phyloP scores from a whole-genome alignment of 2,888 invertebrate species.

The Stenchaetothrips biformis region DNA sequence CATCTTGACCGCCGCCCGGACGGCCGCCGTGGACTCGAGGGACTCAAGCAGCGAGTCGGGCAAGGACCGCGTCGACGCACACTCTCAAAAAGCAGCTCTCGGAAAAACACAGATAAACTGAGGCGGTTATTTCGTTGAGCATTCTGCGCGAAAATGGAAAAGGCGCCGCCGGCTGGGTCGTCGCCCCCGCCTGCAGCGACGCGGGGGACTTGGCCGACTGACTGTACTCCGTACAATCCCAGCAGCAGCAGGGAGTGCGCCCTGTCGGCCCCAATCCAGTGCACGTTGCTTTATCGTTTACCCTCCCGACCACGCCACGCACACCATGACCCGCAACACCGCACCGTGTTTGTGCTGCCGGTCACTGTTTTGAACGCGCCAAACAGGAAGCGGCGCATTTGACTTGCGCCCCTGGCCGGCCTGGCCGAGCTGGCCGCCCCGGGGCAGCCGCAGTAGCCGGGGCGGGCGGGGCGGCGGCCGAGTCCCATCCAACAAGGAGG shows the following conservation, averaged over 20 bases:
- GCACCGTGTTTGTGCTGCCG: background rate
- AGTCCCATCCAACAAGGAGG: background rate
- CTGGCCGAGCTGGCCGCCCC: too few relatives aligned
- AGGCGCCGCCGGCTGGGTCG: too few relatives aligned
- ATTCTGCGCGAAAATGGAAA: too few relatives aligned
- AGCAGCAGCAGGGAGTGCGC: background rate
- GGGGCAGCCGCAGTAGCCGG: background rate
- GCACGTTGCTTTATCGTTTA: background rate
- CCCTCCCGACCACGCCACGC: background rate
- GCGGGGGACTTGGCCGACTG: too few relatives aligned
- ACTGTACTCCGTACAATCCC: too few relatives aligned
- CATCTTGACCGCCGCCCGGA: too few relatives aligned
- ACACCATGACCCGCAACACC: background rate
- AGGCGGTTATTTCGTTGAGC: too few relatives aligned
- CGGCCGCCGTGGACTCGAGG: too few relatives aligned
- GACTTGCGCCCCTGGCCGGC: background rate
- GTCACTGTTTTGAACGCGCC: background rate
- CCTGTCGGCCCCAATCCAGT: background rate
- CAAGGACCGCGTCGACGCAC: too few relatives aligned
- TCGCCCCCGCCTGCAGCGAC: background rate
- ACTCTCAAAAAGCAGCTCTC: too few relatives aligned
- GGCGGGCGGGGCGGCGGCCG: background rate
- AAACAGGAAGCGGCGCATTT: constrained; percentile 23
- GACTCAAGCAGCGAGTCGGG: too few relatives aligned
- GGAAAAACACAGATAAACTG: too few relatives aligned